phyloP scores from a whole-genome alignment of 2,888 invertebrate species.

The Clitarchus hookeri region DNA sequence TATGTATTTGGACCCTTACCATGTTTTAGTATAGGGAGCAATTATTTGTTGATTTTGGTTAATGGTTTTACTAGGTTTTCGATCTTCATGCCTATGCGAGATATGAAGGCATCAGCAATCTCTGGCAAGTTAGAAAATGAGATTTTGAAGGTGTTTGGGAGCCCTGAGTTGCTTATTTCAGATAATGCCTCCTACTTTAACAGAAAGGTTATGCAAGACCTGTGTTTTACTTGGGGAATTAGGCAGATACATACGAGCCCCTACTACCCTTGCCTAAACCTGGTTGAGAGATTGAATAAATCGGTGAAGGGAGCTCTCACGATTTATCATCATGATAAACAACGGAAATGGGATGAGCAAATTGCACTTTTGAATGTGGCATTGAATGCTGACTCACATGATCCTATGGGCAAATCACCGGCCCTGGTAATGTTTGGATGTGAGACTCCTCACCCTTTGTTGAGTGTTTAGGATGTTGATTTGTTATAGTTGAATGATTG shows the following conservation, averaged over 20 bases:
- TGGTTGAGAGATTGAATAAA: background rate
- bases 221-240: too few relatives aligned
- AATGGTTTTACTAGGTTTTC: background rate
- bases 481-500: background rate
- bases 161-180: background rate
- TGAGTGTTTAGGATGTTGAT: background rate
- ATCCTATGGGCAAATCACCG: background rate
- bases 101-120: background rate
- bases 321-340: background rate
- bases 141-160: background rate
- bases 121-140: background rate
- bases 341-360: background rate
- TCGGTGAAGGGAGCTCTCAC: background rate
- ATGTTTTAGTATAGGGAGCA: background rate
- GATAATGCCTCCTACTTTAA: background rate
- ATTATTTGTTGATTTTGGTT: background rate
- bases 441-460: background rate
- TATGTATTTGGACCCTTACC: background rate
- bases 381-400: background rate
- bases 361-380: background rate
- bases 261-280: background rate
- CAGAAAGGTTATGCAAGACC: background rate
- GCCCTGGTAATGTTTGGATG: background rate
- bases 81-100: background rate
- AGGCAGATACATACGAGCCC: too few relatives aligned